Conservation (phyloP, 2,797 vertebrate genomes). For the Echeneis naucrates region DNA sequence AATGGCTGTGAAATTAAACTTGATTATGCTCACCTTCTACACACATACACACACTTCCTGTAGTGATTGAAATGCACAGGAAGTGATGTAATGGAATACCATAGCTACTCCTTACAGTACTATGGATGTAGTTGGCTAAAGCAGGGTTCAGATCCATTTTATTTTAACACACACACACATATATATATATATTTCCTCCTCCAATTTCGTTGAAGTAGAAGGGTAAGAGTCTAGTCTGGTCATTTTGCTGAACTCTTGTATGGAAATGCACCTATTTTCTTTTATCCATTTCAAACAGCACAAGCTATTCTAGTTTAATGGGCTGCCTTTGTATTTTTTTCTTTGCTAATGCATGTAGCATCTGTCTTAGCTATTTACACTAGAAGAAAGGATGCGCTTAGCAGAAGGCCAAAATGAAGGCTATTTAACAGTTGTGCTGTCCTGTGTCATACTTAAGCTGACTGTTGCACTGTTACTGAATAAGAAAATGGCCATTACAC, state of each 20-base stretch:
- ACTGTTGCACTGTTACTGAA: conserved; percentile 12
- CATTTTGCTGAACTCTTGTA: too few relatives aligned
- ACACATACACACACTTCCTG: conserved; percentile 15
- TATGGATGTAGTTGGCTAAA: conserved; percentile 17
- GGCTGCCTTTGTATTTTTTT: too few relatives aligned
- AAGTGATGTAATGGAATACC: conserved; percentile 52
- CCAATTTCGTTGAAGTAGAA: too few relatives aligned
- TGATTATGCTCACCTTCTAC: conserved; percentile 56
- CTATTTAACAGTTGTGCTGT: conserved; percentile 25
- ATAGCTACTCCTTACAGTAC: conserved; percentile 9
- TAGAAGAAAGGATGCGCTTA: conserved; percentile 39
- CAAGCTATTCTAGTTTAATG: too few relatives aligned
- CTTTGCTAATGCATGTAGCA: background rate
- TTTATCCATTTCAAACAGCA: too few relatives aligned
- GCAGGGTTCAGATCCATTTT: too few relatives aligned
- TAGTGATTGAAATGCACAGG: conserved; percentile 59
- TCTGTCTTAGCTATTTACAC: conserved; percentile 54
- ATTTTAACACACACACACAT: too few relatives aligned
- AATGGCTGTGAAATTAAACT: conserved; percentile 74
- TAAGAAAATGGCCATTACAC: background rate
- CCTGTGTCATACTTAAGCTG: conserved; percentile 50
- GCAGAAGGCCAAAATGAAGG: conserved; percentile 15
- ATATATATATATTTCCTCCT: too few relatives aligned
- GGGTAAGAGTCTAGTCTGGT: too few relatives aligned
- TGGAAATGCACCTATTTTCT: too few relatives aligned